Evolutionary conservation across 1,140 invertebrate species (phyloP).

Genomic region (Archivesica marissinica): DNA sequence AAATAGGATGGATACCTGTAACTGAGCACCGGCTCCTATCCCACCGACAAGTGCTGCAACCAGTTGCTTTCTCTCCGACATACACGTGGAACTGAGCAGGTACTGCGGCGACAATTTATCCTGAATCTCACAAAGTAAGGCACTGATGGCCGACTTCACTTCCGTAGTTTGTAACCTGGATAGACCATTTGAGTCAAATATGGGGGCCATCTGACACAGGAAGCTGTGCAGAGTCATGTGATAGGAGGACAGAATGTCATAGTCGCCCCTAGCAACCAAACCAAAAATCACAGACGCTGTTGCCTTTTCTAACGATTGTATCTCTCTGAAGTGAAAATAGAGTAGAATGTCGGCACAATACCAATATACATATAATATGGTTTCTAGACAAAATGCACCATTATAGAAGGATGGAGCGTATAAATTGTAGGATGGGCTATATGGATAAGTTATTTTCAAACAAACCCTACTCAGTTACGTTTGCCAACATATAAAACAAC

Average conservation of each 20-base stretch:
- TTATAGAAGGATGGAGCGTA: too few relatives aligned
- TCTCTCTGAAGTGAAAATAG: slow-evolving; percentile 63
- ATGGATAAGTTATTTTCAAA: too few relatives aligned
- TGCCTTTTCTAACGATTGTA: slow-evolving; percentile 55
- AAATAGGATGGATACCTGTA: slow-evolving; percentile 36
- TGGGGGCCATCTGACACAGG: slow-evolving; percentile 53
- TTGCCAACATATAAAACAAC: too few relatives aligned
- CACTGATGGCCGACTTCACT: slow-evolving; percentile 43
- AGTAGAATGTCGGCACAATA: too few relatives aligned
- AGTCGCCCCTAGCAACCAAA: slow-evolving; percentile 54
- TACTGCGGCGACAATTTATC: slow-evolving; percentile 39
- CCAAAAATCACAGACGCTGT: slow-evolving; percentile 42
- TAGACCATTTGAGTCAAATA: slow-evolving; percentile 51
- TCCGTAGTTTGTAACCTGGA: slow-evolving; percentile 40
- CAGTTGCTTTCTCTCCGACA: slow-evolving; percentile 44
- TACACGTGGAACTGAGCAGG: slow-evolving; percentile 47
- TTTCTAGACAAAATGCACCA: too few relatives aligned
- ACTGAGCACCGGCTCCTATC: slow-evolving; percentile 41
- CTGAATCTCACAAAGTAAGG: slow-evolving; percentile 54
- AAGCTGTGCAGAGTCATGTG: slow-evolving; percentile 42
- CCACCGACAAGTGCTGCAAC: slow-evolving; percentile 47
- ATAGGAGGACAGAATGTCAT: not conserved
- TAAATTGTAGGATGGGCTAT: too few relatives aligned
- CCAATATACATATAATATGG: too few relatives aligned
- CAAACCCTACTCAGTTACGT: too few relatives aligned